Percentiles rank a stretch among this genome's conserved stretches.
These are phyloP conservation scores for Diachasma alloeum DNA, from an alignment of 1,140 invertebrate genomes.

Conservation along the genomic window DNA sequence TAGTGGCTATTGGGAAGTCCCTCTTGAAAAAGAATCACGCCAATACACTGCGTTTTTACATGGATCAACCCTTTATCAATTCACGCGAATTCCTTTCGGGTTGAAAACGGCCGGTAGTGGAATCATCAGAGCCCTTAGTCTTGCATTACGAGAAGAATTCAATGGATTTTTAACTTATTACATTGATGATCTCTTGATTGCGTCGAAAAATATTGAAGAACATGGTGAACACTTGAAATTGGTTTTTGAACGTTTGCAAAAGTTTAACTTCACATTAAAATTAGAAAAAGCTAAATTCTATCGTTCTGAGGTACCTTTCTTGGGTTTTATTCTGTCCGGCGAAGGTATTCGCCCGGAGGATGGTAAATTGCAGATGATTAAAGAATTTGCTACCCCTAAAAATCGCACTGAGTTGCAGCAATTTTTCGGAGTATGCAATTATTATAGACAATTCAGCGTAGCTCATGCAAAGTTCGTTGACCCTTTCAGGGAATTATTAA, in stretches of 20 bases:
- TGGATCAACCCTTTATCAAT: no score
- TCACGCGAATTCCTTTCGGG: no score
- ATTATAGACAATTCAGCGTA: not conserved
- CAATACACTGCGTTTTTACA: no score
- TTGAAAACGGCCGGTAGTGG: not conserved
- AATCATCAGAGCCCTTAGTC: not conserved
- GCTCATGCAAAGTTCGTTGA: not conserved
- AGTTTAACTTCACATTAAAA: not conserved
- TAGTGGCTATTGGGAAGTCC: not conserved
- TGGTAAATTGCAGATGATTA: not conserved
- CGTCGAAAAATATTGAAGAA: not conserved
- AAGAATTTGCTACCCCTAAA: not conserved
- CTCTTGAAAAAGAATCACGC: no score
- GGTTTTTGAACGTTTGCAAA: not conserved
- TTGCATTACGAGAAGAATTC: not conserved
- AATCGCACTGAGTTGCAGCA: no score
- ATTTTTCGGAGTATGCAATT: conserved; percentile 3
- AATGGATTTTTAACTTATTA: not conserved
- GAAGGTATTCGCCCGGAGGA: not conserved
- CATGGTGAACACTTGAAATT: not conserved
- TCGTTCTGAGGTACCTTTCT: not conserved
- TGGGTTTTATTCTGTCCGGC: not conserved
- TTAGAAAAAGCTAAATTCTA: not conserved
- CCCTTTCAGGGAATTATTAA: conserved; percentile 8
- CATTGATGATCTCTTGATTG: not conserved